These are phyloP conservation scores for Mycalesis mineus DNA, from an alignment of 2,888 invertebrate species.

Conservation along the genomic window DNA sequence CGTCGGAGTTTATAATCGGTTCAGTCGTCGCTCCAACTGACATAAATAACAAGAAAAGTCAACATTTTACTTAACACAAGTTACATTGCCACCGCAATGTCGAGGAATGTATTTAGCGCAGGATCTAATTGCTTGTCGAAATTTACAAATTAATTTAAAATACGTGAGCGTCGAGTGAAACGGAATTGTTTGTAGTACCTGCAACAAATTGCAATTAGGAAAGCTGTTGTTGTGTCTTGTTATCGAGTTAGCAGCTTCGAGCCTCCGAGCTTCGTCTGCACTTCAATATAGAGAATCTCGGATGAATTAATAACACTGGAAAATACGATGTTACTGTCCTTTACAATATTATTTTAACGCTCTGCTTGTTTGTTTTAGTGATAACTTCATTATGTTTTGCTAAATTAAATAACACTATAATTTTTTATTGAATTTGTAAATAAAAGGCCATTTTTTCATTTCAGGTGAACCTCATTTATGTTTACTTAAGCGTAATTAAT, in stretches of 20 bases:
- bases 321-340: conserved; percentile 13
- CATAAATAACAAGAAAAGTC: neutral
- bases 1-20: too few relatives aligned
- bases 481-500: too few relatives aligned
- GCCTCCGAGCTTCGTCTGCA: conserved; percentile 54
- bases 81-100: conserved; percentile 14
- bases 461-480: too few relatives aligned
- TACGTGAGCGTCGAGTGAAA: conserved; percentile 71
- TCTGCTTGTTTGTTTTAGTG: neutral
- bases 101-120: conserved; percentile 29
- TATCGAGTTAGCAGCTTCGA: conserved; percentile 74
- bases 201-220: conserved; percentile 78
- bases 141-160: conserved; percentile 74
- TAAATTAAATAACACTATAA: too few relatives aligned
- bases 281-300: conserved; percentile 50
- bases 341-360: neutral
- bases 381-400: neutral
- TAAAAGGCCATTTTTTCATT: too few relatives aligned
- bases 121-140: conserved; percentile 59
- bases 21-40: too few relatives aligned
- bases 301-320: conserved; percentile 59
- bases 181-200: conserved; percentile 75
- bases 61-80: conserved; percentile 2
- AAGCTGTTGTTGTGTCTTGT: conserved; percentile 74
- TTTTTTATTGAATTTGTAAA: too few relatives aligned